These are phyloP conservation scores for Catagonus wagneri DNA, from an alignment of 2,113 vertebrate genomes.

Conservation along the genomic window DNA sequence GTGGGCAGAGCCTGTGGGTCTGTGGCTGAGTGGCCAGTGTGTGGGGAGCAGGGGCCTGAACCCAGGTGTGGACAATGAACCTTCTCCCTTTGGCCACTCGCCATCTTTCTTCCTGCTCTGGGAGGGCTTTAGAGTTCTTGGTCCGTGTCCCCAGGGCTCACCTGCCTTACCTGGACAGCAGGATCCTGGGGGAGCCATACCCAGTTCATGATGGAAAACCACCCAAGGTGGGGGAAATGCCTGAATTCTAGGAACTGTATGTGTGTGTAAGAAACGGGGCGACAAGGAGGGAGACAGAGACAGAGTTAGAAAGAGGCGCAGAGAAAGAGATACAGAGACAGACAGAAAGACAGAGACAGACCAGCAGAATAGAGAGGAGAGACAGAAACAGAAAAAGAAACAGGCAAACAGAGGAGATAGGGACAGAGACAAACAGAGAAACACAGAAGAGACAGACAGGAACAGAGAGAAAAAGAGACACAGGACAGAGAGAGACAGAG, in stretches of 20 bases:
- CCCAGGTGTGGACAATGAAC: not conserved
- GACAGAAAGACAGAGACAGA: not conserved
- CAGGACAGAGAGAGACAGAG: too few species aligned
- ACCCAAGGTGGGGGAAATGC: not conserved
- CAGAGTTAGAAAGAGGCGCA: not conserved
- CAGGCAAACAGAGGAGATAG: too few species aligned
- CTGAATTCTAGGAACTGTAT: not conserved
- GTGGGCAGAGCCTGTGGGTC: not conserved
- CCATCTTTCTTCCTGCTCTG: not conserved
- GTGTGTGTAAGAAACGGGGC: not conserved
- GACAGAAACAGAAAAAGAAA: not conserved
- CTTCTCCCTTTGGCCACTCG: too few species aligned
- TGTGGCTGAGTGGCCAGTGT: not conserved
- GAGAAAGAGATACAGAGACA: not conserved
- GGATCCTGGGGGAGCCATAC: not conserved
- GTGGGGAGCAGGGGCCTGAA: not conserved
- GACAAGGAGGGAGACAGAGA: not conserved
- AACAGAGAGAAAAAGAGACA: too few species aligned
- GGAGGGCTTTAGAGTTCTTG: not conserved
- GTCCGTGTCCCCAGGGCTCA: accelerated
- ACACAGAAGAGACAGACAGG: too few species aligned
- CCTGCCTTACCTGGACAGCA: not conserved
- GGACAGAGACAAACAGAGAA: too few species aligned
- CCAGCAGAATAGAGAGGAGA: not conserved
- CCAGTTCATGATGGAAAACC: not conserved